Conservation (phyloP, 2,797 vertebrate species). For the Pampus argenteus region DNA sequence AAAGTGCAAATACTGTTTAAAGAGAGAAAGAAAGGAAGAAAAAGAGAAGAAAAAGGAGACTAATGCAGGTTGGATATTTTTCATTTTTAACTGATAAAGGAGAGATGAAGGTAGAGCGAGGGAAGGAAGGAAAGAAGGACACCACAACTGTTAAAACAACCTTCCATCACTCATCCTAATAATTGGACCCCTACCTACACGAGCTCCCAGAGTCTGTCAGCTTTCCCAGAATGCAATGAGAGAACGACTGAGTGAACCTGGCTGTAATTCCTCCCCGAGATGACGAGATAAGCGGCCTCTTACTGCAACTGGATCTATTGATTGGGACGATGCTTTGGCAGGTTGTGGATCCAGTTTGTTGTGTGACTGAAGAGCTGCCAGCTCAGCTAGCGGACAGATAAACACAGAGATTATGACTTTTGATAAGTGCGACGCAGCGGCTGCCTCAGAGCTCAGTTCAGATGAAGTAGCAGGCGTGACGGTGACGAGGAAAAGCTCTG, state of each 20-base stretch:
- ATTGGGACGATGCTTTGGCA: conserved; percentile 48
- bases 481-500: conserved; percentile 7
- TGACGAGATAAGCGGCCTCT: conserved; percentile 61
- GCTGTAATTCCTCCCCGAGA: conserved; percentile 41
- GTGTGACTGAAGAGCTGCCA: conserved; percentile 55
- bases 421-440: conserved; percentile 44
- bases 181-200: conserved; percentile 11
- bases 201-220: conserved; percentile 27
- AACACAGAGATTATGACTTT: conserved; percentile 63
- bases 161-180: conserved; percentile 32
- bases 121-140: not conserved
- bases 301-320: conserved; percentile 64
- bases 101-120: not conserved
- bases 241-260: conserved; percentile 23
- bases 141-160: conserved; percentile 14
- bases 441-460: not conserved
- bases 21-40: not conserved
- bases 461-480: conserved; percentile 25
- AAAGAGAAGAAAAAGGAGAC: not conserved
- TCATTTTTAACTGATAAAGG: no score
- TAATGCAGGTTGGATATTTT: no score
- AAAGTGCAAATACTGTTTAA: no score
- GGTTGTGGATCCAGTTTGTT: conserved; percentile 42
- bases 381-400: conserved; percentile 38
- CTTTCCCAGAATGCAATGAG: conserved; percentile 58